These are phyloP conservation scores for Perizoma affinitatum DNA, from an alignment of 2,888 invertebrate species.

Conservation along the genomic window DNA sequence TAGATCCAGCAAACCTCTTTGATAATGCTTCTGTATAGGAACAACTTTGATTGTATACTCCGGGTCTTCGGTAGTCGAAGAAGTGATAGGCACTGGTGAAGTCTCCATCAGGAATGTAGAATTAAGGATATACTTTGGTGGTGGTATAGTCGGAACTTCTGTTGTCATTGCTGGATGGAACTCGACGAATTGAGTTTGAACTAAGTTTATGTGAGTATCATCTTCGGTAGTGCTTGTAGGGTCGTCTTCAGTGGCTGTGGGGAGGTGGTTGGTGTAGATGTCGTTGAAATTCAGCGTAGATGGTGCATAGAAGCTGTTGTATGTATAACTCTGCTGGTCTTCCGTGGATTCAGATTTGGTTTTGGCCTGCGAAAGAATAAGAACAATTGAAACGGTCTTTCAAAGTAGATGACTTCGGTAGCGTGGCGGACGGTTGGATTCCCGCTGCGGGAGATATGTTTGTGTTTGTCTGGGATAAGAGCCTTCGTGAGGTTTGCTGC, in stretches of 20 bases:
- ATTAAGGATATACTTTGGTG: slow-evolving; percentile 42
- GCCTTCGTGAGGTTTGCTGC: too few species aligned
- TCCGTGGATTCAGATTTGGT: slow-evolving; percentile 47
- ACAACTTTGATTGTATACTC: slow-evolving; percentile 42
- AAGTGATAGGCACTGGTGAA: slow-evolving; percentile 8
- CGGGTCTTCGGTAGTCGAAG: slow-evolving; percentile 42
- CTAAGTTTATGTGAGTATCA: slow-evolving; percentile 29
- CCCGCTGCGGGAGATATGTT: too few species aligned
- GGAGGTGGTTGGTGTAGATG: slow-evolving; percentile 51
- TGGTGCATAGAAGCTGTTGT: slow-evolving; percentile 43
- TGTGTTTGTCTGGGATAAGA: too few species aligned
- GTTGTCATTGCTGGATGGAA: slow-evolving; percentile 42
- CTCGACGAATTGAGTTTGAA: slow-evolving; percentile 48
- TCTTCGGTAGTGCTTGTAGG: slow-evolving; percentile 19
- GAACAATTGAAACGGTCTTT: too few species aligned
- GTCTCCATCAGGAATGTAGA: slow-evolving; percentile 9
- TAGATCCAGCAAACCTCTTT: slow-evolving; percentile 64
- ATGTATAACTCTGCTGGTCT: slow-evolving; percentile 40
- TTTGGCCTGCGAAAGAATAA: slow-evolving; percentile 41
- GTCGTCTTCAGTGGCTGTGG: slow-evolving; percentile 29
- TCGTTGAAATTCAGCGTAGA: slow-evolving; percentile 58
- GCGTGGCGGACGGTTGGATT: too few species aligned
- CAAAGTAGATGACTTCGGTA: too few species aligned
- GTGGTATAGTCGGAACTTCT: slow-evolving; percentile 26
- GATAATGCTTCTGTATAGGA: slow-evolving; percentile 45